Base-by-base conservation (phyloP, 2,888 invertebrate species). In the Therioaphis trifolii region DNA sequence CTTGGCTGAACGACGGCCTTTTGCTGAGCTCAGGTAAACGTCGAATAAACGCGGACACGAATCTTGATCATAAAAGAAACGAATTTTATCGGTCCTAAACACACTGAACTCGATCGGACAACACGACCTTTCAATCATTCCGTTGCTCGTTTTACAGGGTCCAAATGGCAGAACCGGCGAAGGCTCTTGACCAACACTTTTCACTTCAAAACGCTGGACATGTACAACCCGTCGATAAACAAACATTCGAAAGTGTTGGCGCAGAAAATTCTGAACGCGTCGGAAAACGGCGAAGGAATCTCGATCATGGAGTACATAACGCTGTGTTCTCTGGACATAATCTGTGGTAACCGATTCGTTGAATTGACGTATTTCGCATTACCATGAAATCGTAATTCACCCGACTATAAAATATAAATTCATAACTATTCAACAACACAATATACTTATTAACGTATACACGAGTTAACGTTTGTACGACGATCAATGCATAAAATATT, bases 181-280 rank as follows among this genome's bases (percentile, higher is more conserved):
- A 92, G 92, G 89, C 90, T 93, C 86, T 88, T 93, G 85, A 93
- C 93, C 0, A 92, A 93, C 24, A 91, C 92, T 4, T 93, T 93
- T 88, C 93, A 93, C 88, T 93, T 93, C 87, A 91, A 92, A 88
- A 93, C 93, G 86, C 89, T 93, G 86, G 91, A 92, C 86, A 92
- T 92, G 87, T 93, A 93, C 86, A 88, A 92, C 77, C 91, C 91
- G 85, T 91, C 93, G 0, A 92, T 93, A 87, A 91, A 91, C 86
- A 91, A 92, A 18, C 79, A 85, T 66, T 72, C 85, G 0, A 40
- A 49, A 24, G 24, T 79, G 2, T 76, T 85, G 35, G 58, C 52
- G 1, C 68, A 77, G 72, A 85, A 85, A 46, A 55, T 85, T 3
- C 4, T 61, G n/a, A 46, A 55, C 9, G 24, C 66, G 2, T 58